Evolutionary conservation across 2,797 vertebrate species (phyloP).

Genomic region (Artibeus jamaicensis): DNA sequence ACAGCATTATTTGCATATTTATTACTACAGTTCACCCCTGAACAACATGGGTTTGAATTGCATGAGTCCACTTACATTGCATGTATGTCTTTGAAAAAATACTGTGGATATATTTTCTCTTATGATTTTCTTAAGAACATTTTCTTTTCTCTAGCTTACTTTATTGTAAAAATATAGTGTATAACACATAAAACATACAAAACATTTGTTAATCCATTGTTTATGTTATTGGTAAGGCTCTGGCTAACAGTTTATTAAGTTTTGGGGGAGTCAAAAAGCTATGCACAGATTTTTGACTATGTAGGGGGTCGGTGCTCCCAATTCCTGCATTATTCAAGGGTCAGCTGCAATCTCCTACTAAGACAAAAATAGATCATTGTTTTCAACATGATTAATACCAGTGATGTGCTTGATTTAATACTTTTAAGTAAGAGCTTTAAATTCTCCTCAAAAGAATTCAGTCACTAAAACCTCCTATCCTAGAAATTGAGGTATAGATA

Average conservation of each 20-base stretch:
- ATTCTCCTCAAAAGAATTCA: neutral
- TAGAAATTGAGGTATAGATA: neutral
- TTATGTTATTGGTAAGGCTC: neutral
- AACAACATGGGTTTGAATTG: neutral
- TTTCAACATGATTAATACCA: neutral
- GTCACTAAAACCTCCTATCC: neutral
- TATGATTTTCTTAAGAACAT: neutral
- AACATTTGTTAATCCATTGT: neutral
- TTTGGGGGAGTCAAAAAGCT: neutral
- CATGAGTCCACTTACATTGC: neutral
- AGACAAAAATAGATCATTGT: constrained; percentile 14
- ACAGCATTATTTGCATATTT: neutral
- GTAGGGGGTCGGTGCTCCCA: neutral
- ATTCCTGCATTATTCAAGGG: neutral
- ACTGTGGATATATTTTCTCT: neutral
- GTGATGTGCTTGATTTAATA: neutral
- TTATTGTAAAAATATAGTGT: neutral
- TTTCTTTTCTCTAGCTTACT: neutral
- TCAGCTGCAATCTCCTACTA: neutral
- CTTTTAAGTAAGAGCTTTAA: constrained; percentile 5
- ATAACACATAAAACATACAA: neutral
- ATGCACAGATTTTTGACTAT: neutral
- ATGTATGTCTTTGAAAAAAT: neutral
- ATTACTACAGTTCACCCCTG: neutral
- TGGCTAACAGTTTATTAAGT: neutral